These are phyloP conservation scores for Agrochola circellaris DNA, from an alignment of 2,888 invertebrate genomes.

Conservation along the genomic window DNA sequence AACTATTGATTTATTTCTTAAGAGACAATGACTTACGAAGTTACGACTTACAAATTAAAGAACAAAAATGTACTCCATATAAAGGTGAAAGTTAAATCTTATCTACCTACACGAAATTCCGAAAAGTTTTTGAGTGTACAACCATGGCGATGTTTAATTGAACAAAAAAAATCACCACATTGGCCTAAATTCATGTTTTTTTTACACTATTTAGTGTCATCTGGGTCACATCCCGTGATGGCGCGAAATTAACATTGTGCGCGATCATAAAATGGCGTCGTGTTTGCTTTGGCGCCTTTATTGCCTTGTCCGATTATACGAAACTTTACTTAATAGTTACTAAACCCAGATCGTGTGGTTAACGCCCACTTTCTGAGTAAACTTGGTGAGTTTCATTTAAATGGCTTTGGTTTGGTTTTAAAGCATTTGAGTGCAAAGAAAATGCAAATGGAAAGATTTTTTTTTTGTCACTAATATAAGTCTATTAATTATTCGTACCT, in stretches of 20 bases:
- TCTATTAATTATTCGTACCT: not conserved
- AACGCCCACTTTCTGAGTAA: slow-evolving; percentile 24
- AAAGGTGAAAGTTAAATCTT: slow-evolving; percentile 5
- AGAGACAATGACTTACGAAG: not conserved
- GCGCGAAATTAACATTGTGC: slow-evolving; percentile 67
- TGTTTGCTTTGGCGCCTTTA: slow-evolving; percentile 62
- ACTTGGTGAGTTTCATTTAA: slow-evolving; percentile 12
- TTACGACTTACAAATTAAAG: not conserved
- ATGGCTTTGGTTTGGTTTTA: not conserved
- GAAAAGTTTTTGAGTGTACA: not conserved
- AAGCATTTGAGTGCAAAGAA: not conserved
- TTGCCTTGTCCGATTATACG: slow-evolving; percentile 49
- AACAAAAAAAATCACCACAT: slow-evolving; percentile 18
- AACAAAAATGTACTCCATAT: not conserved
- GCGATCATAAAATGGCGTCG: slow-evolving; percentile 69
- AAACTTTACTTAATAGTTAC: slow-evolving; percentile 54
- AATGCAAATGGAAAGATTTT: not conserved
- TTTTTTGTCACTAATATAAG: not conserved
- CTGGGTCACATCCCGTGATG: slow-evolving; percentile 66
- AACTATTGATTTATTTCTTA: not conserved
- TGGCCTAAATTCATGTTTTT: slow-evolving; percentile 30
- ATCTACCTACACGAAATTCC: not conserved
- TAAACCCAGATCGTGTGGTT: slow-evolving; percentile 36
- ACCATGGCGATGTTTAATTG: not conserved
- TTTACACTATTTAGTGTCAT: slow-evolving; percentile 62